Base-by-base conservation (phyloP, 2,888 invertebrate species). In the Drosophila melanosoma region DNA sequence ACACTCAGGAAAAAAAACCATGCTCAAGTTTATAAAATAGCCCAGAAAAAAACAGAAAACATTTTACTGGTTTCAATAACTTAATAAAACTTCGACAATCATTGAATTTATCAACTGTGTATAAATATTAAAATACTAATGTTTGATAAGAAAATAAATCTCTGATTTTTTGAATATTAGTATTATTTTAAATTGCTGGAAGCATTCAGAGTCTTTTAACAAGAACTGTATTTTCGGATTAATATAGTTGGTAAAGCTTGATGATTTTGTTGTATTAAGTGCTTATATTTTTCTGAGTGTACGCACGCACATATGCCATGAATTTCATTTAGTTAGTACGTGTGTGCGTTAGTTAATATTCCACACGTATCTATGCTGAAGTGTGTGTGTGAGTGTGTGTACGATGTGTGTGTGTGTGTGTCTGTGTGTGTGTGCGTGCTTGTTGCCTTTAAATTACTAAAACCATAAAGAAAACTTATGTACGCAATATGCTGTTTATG, bases 341-440 rank as follows among this genome's bases (percentile, higher is more conserved):
- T 90, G 87, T 90, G 79, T 87, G 90, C 74, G 88, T 87, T 87
- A 90, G 87, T 87, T 87, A 90, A 88, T 87, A 87, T 90, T 75
- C 76, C 69, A 57, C 85, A 89, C 85, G 85, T 80, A 81, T 75
- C 71, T 79, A 72, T 66, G 65, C 56, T 78, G 56, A 70, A 79
- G 57, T 56, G 58, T 70, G 40, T 62, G 58, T 61, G 38, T 45
- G 60, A 38, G 53, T 58, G 67, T 61, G 67, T 62, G 56, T 56
- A 48, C 62, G 63, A 67, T n/a, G n/a, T n/a, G n/a, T n/a, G n/a
- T n/a, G n/a, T n/a, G 69, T 76, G 69, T 74, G 77, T 68, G 52
- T 63, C 54, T 52, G 58, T 42, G 51, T 66, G 67, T 73, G 67
- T 62, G 53, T 59, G 51, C 59, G 64, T 69, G 70, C 77, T 69